These are phyloP conservation scores for Limnothrissa miodon DNA, from an alignment of 2,113 vertebrate genomes.

Conservation along the genomic window DNA sequence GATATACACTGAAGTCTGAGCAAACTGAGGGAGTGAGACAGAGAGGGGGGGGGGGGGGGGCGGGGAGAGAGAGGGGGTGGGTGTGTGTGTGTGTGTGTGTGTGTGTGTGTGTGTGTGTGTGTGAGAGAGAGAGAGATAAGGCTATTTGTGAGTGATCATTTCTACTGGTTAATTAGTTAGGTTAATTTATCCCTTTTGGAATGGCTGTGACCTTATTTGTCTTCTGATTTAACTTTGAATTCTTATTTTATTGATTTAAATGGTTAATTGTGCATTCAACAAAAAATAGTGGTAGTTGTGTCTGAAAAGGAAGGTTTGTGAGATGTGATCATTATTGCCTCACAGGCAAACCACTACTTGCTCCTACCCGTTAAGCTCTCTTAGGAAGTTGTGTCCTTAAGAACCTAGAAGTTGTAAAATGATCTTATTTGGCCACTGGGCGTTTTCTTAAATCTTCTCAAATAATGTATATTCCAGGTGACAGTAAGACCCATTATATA, in stretches of 20 bases:
- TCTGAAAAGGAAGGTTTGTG: neutral
- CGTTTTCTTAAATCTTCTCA: slow-evolving; percentile 32
- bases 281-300: neutral
- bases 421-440: slow-evolving; percentile 1
- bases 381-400: neutral
- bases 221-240: neutral
- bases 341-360: neutral
- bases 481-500: neutral
- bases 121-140: neutral
- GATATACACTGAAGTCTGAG: slow-evolving; percentile 54
- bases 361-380: neutral
- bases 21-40: slow-evolving; percentile 31
- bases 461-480: slow-evolving; percentile 33
- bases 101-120: no score
- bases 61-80: slow-evolving; percentile 4
- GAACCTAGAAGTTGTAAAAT: slow-evolving; percentile 32
- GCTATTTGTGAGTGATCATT: neutral
- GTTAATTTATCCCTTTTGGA: neutral
- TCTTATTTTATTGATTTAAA: neutral
- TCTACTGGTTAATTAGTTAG: neutral
- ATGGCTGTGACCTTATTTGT: neutral
- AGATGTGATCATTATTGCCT: neutral
- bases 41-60: neutral
- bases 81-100: no score
- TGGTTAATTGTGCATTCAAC: neutral